phyloP scores from a whole-genome alignment of 2,797 vertebrate species.

The Crenichthys baileyi region DNA sequence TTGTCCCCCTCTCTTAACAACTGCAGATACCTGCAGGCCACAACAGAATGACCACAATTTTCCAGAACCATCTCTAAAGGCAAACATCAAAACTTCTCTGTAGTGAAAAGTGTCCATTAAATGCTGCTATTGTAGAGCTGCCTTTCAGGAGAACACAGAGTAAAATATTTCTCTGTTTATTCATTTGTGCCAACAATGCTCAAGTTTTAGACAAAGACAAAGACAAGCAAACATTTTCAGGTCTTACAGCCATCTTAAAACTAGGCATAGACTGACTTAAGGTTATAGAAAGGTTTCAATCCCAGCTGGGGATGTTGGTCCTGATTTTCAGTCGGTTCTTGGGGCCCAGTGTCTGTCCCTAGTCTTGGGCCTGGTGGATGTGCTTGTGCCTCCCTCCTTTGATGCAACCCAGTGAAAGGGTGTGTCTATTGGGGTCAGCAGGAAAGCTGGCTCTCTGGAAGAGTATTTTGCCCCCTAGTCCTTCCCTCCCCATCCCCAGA shows the following conservation, averaged over 20 bases:
- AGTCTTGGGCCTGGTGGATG: too few relatives aligned
- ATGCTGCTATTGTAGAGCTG: slow-evolving; percentile 13
- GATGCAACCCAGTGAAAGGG: too few relatives aligned
- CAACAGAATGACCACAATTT: slow-evolving; percentile 35
- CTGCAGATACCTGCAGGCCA: slow-evolving; percentile 42
- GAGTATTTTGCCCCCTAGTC: too few relatives aligned
- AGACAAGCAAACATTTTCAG: background rate
- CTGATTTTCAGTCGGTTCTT: too few relatives aligned
- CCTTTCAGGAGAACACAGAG: slow-evolving; percentile 20
- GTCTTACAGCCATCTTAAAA: background rate
- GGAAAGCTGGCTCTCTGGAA: too few relatives aligned
- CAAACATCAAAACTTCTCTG: slow-evolving; percentile 32
- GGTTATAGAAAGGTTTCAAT: background rate
- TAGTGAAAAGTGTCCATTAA: slow-evolving; percentile 30
- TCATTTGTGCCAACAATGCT: background rate
- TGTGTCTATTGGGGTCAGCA: too few relatives aligned
- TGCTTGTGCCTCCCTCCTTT: too few relatives aligned
- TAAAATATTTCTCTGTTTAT: background rate
- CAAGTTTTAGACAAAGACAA: background rate
- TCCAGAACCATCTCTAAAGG: slow-evolving; percentile 32
- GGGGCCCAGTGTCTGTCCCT: too few relatives aligned
- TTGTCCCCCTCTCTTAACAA: slow-evolving; percentile 27
- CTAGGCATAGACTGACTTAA: background rate
- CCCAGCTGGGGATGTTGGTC: background rate
- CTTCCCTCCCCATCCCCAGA: too few relatives aligned